Evolutionary conservation across 1,140 invertebrate species (phyloP).

Genomic region (Epicauta chinensis): DNA sequence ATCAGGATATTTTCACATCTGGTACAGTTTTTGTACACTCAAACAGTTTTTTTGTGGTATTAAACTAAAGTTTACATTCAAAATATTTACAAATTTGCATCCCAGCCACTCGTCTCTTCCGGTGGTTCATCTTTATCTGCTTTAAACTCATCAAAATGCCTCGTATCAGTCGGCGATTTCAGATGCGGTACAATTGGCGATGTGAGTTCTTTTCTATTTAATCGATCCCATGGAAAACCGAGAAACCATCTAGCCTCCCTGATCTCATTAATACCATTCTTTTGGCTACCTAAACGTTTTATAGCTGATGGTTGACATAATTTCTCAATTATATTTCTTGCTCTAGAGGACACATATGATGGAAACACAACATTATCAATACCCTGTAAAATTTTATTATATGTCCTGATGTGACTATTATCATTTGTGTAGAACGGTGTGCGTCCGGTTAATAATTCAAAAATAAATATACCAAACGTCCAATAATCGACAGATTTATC

Average conservation of each 20-base stretch:
- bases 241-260: conserved; percentile 77
- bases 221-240: conserved; percentile 35
- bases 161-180: conserved; percentile 27
- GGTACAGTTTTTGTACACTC: no score
- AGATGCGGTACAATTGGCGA: conserved; percentile 28
- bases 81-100: conserved; percentile 19
- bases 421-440: conserved; percentile 87
- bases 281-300: conserved; percentile 89
- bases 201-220: conserved; percentile 22
- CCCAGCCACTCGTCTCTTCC: conserved; percentile 32
- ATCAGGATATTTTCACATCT: no score
- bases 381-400: conserved; percentile 88
- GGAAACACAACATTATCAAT: conserved; percentile 87
- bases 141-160: conserved; percentile 33
- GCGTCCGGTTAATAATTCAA: conserved; percentile 86
- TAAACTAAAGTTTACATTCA: no score
- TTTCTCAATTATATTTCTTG: conserved; percentile 78
- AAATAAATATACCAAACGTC: conserved; percentile 89
- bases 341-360: conserved; percentile 68
- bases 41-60: no score
- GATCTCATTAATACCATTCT: conserved; percentile 86
- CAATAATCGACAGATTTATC: conserved; percentile 92
- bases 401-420: conserved; percentile 91
- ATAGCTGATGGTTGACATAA: conserved; percentile 82
- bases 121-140: conserved; percentile 30